Conservation (phyloP, 2,113 vertebrate species). For the Azemiops feae region DNA sequence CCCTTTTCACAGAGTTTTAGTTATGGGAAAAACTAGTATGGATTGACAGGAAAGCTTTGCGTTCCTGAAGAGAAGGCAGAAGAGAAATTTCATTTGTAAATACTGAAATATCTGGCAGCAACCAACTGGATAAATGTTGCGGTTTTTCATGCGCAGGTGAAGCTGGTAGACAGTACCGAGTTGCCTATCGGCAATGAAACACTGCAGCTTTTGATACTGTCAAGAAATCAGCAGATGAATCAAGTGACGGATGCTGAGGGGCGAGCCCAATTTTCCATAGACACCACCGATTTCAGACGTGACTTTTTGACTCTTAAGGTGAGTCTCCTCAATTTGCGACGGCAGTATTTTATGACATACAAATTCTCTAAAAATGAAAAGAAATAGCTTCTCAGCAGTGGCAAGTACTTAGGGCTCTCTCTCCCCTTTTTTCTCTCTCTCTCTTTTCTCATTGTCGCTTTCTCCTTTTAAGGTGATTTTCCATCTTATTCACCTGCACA, state of each 20-base stretch:
- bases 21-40: not conserved
- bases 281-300: not conserved
- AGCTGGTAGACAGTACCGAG: not conserved
- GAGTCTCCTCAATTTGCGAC: not conserved
- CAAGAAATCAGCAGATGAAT: not conserved
- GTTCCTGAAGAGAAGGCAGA: not conserved
- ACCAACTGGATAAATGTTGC: not conserved
- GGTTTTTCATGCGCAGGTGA: not conserved
- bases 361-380: too few species aligned
- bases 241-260: not conserved
- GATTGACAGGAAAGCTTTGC: not conserved
- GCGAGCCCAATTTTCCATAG: not conserved
- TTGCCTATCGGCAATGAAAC: not conserved
- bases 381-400: too few species aligned
- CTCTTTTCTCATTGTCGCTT: not conserved
- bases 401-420: not conserved
- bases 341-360: not conserved
- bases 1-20: not conserved
- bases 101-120: not conserved
- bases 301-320: not conserved
- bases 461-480: not conserved
- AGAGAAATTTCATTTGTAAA: not conserved
- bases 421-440: not conserved
- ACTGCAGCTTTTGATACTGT: rapidly evolving
- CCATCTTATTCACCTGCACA: not conserved